A percentile compares a stretch with the other conserved stretches of the same genome.
Evolutionary conservation across 2,888 invertebrate species (phyloP).

Genomic region (Agrotis exclamationis): DNA sequence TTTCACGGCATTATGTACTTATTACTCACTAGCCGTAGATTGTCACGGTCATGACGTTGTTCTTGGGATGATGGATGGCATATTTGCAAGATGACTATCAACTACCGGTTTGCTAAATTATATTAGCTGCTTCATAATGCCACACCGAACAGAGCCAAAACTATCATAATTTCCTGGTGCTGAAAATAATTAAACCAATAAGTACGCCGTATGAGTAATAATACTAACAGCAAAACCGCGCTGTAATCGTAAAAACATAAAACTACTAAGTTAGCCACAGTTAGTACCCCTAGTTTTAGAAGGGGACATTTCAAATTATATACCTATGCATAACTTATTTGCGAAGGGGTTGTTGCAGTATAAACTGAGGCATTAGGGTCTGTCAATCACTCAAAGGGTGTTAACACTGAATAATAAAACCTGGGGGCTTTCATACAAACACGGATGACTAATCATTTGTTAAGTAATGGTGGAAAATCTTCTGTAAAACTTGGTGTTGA

Average conservation of each 20-base stretch:
- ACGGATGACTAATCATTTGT: conserved; percentile 34
- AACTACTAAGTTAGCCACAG: neutral
- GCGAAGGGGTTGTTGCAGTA: conserved; percentile 15
- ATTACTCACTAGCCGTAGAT: conserved; percentile 8
- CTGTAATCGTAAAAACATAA: neutral
- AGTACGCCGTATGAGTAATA: conserved; percentile 8
- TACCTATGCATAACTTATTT: neutral
- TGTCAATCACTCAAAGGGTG: conserved; percentile 13
- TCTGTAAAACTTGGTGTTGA: conserved; percentile 34
- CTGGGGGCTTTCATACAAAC: conserved; percentile 6
- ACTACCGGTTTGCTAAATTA: conserved; percentile 33
- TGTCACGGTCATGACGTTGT: neutral
- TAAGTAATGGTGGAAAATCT: conserved; percentile 49
- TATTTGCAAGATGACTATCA: conserved; percentile 30
- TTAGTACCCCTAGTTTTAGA: neutral
- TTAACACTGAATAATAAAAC: conserved; percentile 13
- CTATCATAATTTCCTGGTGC: conserved; percentile 41
- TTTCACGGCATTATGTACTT: neutral
- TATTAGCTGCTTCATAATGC: conserved; percentile 8
- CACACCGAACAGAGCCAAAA: conserved; percentile 27
- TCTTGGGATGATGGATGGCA: conserved; percentile 22
- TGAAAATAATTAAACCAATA: conserved; percentile 32
- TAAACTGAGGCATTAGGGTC: conserved; percentile 20
- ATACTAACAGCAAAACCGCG: neutral
- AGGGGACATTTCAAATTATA: conserved; percentile 4